Conservation (phyloP, 2,797 vertebrate genomes). For the Semotilus atromaculatus region DNA sequence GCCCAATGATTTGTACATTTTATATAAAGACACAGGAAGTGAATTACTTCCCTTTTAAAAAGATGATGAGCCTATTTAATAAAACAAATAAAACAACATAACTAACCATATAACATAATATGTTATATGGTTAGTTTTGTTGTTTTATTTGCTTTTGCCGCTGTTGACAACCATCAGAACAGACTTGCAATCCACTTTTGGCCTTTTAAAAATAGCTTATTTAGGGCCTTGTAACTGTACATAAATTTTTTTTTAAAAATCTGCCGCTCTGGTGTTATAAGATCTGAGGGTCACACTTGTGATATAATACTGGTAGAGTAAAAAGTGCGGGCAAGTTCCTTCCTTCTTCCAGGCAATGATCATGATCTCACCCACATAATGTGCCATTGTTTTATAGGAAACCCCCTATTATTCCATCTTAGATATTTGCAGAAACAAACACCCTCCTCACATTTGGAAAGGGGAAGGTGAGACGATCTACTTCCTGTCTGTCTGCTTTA, state of each 20-base stretch:
- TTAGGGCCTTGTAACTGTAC: background rate
- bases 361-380: background rate
- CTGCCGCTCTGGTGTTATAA: background rate
- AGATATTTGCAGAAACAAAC: conserved; percentile 1
- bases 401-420: conserved; percentile 4
- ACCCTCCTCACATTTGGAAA: background rate
- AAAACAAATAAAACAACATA: too few species aligned
- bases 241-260: too few species aligned
- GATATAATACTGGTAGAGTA: background rate
- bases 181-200: background rate
- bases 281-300: background rate
- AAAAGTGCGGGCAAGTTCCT: background rate
- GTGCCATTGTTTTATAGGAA: background rate
- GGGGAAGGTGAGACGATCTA: conserved; percentile 16
- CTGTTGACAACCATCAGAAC: background rate
- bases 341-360: background rate
- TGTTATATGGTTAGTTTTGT: background rate
- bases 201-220: background rate
- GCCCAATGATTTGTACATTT: background rate
- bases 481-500: conserved; percentile 51
- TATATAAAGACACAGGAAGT: background rate
- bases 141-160: background rate
- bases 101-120: too few species aligned
- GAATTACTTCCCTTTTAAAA: background rate
- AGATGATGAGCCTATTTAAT: background rate